These are phyloP conservation scores for Eulemur mongoz DNA, from an alignment of 2,797 vertebrate species.

Conservation along the genomic window DNA sequence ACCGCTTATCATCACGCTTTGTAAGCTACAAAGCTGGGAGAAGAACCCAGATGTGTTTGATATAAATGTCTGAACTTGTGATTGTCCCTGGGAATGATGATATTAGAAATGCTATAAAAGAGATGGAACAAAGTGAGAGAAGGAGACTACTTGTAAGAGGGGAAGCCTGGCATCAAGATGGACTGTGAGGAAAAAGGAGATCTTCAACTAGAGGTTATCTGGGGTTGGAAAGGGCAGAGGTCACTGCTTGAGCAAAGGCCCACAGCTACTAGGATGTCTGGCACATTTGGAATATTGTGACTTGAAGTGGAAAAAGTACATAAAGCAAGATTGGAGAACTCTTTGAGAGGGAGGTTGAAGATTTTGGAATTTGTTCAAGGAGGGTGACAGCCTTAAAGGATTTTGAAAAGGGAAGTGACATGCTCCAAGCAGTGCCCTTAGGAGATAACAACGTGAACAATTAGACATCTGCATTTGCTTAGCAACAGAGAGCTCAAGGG, in stretches of 20 bases:
- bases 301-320: not conserved
- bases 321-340: not conserved
- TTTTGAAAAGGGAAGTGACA: slow-evolving; percentile 23
- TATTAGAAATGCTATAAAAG: not conserved
- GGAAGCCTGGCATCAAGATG: not conserved
- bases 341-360: slow-evolving; percentile 13
- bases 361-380: slow-evolving; percentile 50
- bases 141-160: not conserved
- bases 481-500: slow-evolving; percentile 27
- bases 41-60: not conserved
- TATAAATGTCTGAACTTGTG: not conserved
- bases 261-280: not conserved
- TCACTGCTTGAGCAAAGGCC: not conserved
- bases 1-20: not conserved
- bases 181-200: not conserved
- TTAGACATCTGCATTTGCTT: slow-evolving; percentile 71
- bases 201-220: not conserved
- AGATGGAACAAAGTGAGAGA: not conserved
- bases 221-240: not conserved
- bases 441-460: slow-evolving; percentile 10
- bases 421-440: not conserved
- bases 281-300: not conserved
- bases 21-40: not conserved
- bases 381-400: slow-evolving; percentile 37
- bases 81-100: not conserved